A percentile compares a stretch with the other conserved stretches of the same genome.
Conservation (phyloP, 2,113 vertebrate species). For the Hemibagrus wyckioides region DNA sequence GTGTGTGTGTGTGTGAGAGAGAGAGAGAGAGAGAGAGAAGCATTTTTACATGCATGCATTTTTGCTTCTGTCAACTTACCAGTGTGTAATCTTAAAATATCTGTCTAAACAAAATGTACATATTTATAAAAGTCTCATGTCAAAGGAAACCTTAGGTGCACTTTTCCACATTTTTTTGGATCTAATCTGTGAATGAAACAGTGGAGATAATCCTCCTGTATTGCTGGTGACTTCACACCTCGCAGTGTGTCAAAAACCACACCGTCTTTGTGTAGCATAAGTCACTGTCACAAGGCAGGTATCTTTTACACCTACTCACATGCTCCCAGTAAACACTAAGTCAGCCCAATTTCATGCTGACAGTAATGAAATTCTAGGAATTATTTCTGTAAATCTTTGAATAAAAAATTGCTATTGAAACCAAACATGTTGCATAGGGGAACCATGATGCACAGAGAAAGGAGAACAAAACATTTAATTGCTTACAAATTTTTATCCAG, state of each 20-base stretch:
- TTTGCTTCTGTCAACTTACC: background rate
- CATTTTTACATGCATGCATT: background rate
- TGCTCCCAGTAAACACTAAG: background rate
- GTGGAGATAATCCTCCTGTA: conserved; percentile 52
- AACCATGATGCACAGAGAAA: background rate
- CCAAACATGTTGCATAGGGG: background rate
- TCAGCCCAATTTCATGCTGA: background rate
- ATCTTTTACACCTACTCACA: conserved; percentile 1
- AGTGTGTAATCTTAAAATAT: background rate
- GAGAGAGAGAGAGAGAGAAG: background rate
- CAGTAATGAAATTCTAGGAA: background rate
- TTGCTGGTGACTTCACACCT: conserved; percentile 63
- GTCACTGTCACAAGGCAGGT: conserved; percentile 5
- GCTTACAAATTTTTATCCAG: background rate
- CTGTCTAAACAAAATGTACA: background rate
- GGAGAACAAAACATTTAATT: background rate
- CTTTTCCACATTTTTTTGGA: conserved; percentile 20
- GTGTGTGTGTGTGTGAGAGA: conserved; percentile 21
- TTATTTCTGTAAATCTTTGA: background rate
- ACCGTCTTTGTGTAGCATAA: conserved; percentile 19
- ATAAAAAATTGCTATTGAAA: background rate
- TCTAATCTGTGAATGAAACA: conserved; percentile 49
- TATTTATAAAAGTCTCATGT: background rate
- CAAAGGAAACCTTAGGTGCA: background rate
- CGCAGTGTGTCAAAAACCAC: conserved; percentile 28